Evolutionary conservation across 2,888 invertebrate genomes (phyloP).

Genomic region (Erebia aethiops): DNA sequence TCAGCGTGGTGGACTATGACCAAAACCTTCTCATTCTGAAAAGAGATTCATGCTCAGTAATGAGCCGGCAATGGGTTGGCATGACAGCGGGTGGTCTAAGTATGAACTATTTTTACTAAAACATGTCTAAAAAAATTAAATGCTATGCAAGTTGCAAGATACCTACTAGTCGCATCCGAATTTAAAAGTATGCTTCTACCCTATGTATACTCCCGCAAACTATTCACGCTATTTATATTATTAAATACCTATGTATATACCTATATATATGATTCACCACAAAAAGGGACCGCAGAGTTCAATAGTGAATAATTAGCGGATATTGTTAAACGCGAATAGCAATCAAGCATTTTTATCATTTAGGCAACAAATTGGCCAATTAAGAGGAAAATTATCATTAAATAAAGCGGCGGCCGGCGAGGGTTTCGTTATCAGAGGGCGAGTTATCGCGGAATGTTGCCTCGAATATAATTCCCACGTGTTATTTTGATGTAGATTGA

Average conservation of each 20-base stretch:
- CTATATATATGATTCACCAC: not conserved
- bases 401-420: constrained; percentile 20
- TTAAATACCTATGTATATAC: too few species aligned
- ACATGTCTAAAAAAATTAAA: too few species aligned
- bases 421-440: constrained; percentile 32
- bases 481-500: constrained; percentile 40
- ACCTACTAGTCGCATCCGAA: too few species aligned
- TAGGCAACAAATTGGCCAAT: constrained; percentile 33
- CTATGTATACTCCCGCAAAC: too few species aligned
- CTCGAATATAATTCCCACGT: constrained; percentile 37
- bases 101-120: too few species aligned
- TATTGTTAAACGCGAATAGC: not conserved
- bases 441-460: constrained; percentile 38
- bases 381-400: constrained; percentile 35
- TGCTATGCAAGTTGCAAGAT: too few species aligned
- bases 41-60: too few species aligned
- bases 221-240: not conserved
- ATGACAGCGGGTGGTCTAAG: too few species aligned
- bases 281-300: constrained; percentile 4
- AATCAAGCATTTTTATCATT: constrained; percentile 8
- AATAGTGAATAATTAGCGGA: constrained; percentile 2
- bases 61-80: too few species aligned
- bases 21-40: too few species aligned
- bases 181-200: too few species aligned
- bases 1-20: too few species aligned